Evolutionary conservation across 64 coral and sea anemone genomes (phyloP).

Genomic region (Pocillopora verrucosa): DNA sequence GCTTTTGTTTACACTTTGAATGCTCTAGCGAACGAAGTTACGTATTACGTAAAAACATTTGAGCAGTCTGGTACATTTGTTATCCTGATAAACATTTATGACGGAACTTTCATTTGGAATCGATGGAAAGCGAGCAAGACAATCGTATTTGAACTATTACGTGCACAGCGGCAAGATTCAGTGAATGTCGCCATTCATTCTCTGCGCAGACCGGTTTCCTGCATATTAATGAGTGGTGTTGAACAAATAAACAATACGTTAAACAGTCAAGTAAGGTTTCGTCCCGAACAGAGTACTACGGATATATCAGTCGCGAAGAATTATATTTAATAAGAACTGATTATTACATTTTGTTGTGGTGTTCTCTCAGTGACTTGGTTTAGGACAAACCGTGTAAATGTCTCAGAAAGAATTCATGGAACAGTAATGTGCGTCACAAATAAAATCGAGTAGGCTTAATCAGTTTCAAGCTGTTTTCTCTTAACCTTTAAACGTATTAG

Average conservation of each 20-base stretch:
- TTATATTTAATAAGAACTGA: neutral
- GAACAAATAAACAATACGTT: neutral
- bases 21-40: neutral
- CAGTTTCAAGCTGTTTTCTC: neutral
- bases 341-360: neutral
- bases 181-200: conserved; percentile 31
- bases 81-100: neutral
- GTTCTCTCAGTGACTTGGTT: neutral
- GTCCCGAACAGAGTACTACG: neutral
- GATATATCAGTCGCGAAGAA: neutral
- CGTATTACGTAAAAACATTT: conserved; percentile 2
- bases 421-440: conserved; percentile 2
- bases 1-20: conserved; percentile 34
- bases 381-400: neutral
- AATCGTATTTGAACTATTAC: neutral
- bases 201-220: conserved; percentile 4
- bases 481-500: neutral
- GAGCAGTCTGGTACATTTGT: neutral
- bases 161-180: neutral
- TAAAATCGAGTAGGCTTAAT: neutral
- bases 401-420: neutral
- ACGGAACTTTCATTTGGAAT: neutral
- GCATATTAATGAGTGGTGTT: neutral
- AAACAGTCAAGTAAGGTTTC: neutral
- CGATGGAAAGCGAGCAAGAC: neutral